These are phyloP conservation scores for Limosa lapponica DNA, from an alignment of 2,797 vertebrate species.

Conservation along the genomic window DNA sequence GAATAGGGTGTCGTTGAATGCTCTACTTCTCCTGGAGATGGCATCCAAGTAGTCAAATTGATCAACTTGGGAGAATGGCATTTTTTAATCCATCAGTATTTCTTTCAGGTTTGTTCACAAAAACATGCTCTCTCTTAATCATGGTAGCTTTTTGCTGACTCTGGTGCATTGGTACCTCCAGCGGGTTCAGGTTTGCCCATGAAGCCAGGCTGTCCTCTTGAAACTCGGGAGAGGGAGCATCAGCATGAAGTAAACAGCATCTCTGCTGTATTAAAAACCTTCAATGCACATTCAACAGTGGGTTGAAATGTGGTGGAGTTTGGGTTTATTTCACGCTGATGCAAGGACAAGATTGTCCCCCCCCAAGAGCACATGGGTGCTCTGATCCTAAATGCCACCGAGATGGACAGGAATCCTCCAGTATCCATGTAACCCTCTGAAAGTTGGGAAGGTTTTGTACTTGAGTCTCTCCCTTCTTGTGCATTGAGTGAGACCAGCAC, in stretches of 20 bases:
- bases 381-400: background rate
- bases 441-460: background rate
- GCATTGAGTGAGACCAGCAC: too few relatives aligned
- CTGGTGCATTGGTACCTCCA: accelerated
- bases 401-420: background rate
- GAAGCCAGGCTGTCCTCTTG: background rate
- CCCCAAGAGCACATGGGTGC: background rate
- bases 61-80: too few relatives aligned
- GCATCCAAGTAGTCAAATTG: background rate
- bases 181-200: background rate
- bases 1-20: background rate
- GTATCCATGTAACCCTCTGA: background rate
- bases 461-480: accelerated
- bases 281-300: accelerated
- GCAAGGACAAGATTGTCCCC: background rate
- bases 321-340: background rate
- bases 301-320: background rate
- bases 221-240: background rate
- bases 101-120: background rate
- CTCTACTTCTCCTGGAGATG: background rate
- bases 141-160: background rate
- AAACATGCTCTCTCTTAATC: background rate
- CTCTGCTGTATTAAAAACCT: background rate
- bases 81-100: background rate
- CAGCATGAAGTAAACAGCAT: background rate